Evolutionary conservation across 2,797 vertebrate species (phyloP), one percentile per base, ranked within the genome.

Genomic region (Malurus leucopterus): DNA sequence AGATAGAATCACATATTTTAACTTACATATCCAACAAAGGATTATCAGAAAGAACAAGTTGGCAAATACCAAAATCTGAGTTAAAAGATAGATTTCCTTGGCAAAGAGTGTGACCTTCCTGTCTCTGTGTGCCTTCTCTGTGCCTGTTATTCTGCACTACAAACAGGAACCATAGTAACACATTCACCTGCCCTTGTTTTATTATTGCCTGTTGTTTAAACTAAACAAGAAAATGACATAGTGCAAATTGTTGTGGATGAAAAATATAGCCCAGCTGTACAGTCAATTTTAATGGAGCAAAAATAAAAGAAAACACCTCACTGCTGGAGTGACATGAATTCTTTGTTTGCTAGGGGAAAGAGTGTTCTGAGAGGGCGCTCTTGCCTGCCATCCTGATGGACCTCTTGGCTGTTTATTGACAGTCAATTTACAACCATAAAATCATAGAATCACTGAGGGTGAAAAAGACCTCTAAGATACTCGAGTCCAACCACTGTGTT

Each of bases 111-210:
- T 88, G 84, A 72, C 76, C 69, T 93, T 86, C 26, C 43, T 68
- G 20, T 65, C 24, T 62, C 49, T 65, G 18, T 57, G 46, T 6
- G 71, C 29, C 51, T 62, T 68, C 79, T 91, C 88, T 92, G 41
- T 85, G 78, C 69, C 73, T 86, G 54, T 64, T 92, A 38, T 64
- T 93, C 64, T 86, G 41, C 54, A 81, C 72, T 93, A 50, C 95
- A 95, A 97, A 96, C 63, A 96, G 88, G 80, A 95, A 71, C 93
- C 92, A 96, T 95, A 90, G 93, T 81, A 96, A 96, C 84, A 12
- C 61, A 68, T 79, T 92, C 96, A 97, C 93, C 95, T 97, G 95
- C 62, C 84, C 36, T 77, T 77, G 72, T 57, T 95, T 95, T 93
- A 88, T 94, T 96, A 57, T 16, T 55, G 54, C 19, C 71, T 58